A percentile compares a stretch with the other conserved stretches of the same genome.
phyloP scores from a whole-genome alignment of 2,888 invertebrate genomes.

The Trissoscelio sp. region DNA sequence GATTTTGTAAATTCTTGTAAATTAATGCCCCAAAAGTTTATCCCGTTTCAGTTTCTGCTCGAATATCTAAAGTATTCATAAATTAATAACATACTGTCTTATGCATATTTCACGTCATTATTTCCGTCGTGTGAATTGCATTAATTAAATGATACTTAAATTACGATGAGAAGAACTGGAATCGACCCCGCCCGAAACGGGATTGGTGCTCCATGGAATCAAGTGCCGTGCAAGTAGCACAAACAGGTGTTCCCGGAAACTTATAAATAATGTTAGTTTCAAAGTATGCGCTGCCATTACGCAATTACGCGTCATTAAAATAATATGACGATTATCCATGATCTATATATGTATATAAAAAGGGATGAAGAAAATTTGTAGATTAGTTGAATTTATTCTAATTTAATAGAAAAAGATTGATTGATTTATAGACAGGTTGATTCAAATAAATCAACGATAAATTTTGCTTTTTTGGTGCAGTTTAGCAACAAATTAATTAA shows the following conservation, averaged over 20 bases:
- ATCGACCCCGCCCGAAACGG: conserved; percentile 43
- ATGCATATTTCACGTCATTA: conserved; percentile 37
- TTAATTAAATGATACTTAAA: conserved; percentile 47
- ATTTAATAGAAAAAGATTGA: not conserved
- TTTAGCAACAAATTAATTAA: conserved; percentile 3
- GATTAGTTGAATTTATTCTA: too few relatives aligned
- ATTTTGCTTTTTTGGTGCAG: too few relatives aligned
- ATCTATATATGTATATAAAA: conserved; percentile 52
- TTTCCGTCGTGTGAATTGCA: conserved; percentile 35
- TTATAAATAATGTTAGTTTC: conserved; percentile 71
- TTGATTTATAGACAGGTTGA: too few relatives aligned
- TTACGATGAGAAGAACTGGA: conserved; percentile 52
- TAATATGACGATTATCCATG: conserved; percentile 51
- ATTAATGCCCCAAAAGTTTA: too few relatives aligned
- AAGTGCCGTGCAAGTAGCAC: conserved; percentile 62
- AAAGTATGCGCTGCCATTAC: conserved; percentile 66
- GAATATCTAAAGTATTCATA: conserved; percentile 27
- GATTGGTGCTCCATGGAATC: conserved; percentile 52
- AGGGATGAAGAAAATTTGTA: not conserved
- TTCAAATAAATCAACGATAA: too few relatives aligned
- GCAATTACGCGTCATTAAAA: conserved; percentile 59
- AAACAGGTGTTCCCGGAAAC: conserved; percentile 73
- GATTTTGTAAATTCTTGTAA: too few relatives aligned
- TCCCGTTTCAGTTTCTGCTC: conserved; percentile 31
- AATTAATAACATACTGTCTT: conserved; percentile 34